Conservation (phyloP, 1,140 invertebrate genomes). For the Diorhabda sublineata region DNA sequence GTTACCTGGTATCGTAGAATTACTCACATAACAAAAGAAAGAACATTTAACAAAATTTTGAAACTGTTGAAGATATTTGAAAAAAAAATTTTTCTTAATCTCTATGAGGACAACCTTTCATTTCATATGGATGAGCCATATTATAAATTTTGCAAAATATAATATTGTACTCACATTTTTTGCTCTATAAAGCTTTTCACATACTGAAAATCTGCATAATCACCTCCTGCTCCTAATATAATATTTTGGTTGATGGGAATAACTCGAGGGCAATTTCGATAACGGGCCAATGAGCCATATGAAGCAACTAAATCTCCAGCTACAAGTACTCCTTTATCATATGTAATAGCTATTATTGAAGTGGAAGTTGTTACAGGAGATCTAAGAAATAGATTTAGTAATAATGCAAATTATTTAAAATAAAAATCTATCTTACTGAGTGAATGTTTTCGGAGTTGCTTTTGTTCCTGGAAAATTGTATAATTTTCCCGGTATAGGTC, state of each 20-base stretch:
- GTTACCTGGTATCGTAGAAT: too few relatives aligned
- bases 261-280: slow-evolving; percentile 75
- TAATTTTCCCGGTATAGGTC: slow-evolving; percentile 63
- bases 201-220: slow-evolving; percentile 94
- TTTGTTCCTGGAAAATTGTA: slow-evolving; percentile 62
- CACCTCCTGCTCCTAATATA: slow-evolving; percentile 84
- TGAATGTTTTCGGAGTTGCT: slow-evolving; percentile 52
- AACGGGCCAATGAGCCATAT: slow-evolving; percentile 88
- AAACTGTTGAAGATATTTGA: not conserved
- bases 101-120: too few relatives aligned
- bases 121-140: too few relatives aligned
- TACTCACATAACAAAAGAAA: too few relatives aligned
- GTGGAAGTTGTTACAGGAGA: slow-evolving; percentile 84
- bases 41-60: too few relatives aligned
- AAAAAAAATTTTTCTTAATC: too few relatives aligned
- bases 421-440: slow-evolving; percentile 59
- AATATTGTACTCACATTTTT: slow-evolving; percentile 69
- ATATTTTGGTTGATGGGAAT: slow-evolving; percentile 86
- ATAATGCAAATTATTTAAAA: slow-evolving; percentile 23
- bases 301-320: slow-evolving; percentile 89
- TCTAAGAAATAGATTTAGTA: slow-evolving; percentile 50
- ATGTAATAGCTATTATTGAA: slow-evolving; percentile 84
- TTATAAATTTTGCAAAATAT: too few relatives aligned
- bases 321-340: slow-evolving; percentile 83
- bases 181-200: slow-evolving; percentile 83